Conservation (phyloP, 2,888 invertebrate species). For the Xestobium rufovillosum region DNA sequence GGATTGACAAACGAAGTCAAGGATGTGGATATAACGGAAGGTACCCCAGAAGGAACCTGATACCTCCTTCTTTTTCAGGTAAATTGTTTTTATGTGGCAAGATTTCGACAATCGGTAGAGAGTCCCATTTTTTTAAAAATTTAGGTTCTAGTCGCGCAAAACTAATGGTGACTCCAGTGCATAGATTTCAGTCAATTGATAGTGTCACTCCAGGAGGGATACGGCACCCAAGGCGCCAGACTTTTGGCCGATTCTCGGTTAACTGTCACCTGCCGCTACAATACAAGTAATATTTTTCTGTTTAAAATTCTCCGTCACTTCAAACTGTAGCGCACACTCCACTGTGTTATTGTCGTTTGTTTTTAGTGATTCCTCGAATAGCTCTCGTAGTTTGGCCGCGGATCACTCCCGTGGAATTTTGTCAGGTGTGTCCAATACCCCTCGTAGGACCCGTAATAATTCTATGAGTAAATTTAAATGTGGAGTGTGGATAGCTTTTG, state of each 20-base stretch:
- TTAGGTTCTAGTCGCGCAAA: conserved; percentile 35
- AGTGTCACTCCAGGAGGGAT: conserved; percentile 51
- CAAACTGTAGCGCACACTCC: too few species aligned
- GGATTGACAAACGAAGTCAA: conserved; percentile 78
- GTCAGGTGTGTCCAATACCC: too few species aligned
- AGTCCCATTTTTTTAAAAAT: too few species aligned
- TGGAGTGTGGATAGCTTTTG: conserved; percentile 65
- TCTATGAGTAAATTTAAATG: conserved; percentile 52
- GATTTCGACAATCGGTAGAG: conserved; percentile 1
- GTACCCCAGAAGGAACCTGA: conserved; percentile 59
- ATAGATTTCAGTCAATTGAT: conserved; percentile 55
- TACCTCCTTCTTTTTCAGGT: conserved; percentile 59
- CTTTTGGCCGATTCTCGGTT: too few species aligned
- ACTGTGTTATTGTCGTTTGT: too few species aligned
- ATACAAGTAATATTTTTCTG: too few species aligned
- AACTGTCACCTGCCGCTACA: too few species aligned
- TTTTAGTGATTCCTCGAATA: too few species aligned
- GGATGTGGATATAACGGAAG: conserved; percentile 67
- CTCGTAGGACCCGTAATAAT: conserved; percentile 37
- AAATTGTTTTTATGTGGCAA: conserved; percentile 6
- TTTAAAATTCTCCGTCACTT: too few species aligned
- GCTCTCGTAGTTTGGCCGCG: too few species aligned
- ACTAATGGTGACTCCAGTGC: conserved; percentile 65
- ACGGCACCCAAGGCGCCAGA: conserved; percentile 34
- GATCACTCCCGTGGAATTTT: too few species aligned